Evolutionary conservation across 1,140 invertebrate genomes (phyloP), one percentile per base, ranked within the genome.

Genomic region (Ceratina calcarata): DNA sequence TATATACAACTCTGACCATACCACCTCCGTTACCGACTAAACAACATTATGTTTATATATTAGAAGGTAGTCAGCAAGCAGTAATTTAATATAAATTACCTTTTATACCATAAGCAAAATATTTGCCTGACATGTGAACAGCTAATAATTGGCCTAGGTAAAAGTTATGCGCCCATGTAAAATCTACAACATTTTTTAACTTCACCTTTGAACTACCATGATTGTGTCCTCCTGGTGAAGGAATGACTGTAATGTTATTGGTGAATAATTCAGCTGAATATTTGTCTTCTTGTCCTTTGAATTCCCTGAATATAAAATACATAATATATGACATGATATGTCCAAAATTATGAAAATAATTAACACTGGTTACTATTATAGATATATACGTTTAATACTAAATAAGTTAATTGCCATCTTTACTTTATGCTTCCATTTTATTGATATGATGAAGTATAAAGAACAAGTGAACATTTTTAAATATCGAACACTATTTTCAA

Each of bases 91-190:
- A 18, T 65, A 37, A 1, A 15, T 85, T 93, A 98, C 97, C 96
- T 95, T 97, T 98, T 70, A 99, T 95, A 65, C 95, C 97, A 94
- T 98, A 99, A 0, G 98, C 98, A 83, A 98, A 93, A 91, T 97
- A 97, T 88, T 96, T 96, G 82, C 97, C 96, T 90, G 95, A 95
- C 80, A 96, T 95, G 92, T 99, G 98, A 65, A 97, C 95, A 55
- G 97, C 97, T n/a, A 99, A 94, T 27, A 99, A 91, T 87, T 97
- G 97, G 1, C 98, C 98, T 12, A 95, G 94, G 86, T 98, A 97
- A 89, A 97, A 96, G 86, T 96, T 95, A 37, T 96, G 94, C 88
- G 99, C 98, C 98, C 98, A 99, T 78, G 96, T 96, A 90, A 97
- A 99, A 86, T 99, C 97, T 15, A 98, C 97, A 65, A 98, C 95